These are phyloP conservation scores for Sus scrofa DNA, from an alignment of 2,113 vertebrate species.

Conservation along the genomic window DNA sequence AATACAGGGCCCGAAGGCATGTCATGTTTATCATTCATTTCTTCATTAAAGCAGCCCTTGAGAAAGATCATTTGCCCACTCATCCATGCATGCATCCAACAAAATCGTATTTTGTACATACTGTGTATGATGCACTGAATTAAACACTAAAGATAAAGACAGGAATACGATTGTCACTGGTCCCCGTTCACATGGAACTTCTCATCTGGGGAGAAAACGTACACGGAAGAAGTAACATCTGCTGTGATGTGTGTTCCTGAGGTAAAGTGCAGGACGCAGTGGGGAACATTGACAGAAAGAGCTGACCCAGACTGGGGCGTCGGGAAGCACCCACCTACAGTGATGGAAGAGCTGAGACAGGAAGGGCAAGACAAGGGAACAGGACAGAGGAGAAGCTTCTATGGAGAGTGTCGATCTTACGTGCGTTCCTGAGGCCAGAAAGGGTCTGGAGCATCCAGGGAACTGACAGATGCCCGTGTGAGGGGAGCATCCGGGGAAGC, in stretches of 20 bases:
- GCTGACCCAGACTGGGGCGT: not conserved
- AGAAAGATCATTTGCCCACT: not conserved
- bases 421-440: not conserved
- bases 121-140: fast-evolving
- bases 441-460: not conserved
- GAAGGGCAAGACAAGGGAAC: not conserved
- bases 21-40: not conserved
- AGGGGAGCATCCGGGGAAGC: not conserved
- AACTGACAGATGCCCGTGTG: not conserved
- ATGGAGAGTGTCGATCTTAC: fast-evolving
- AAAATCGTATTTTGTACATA: not conserved
- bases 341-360: fast-evolving
- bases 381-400: not conserved
- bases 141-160: not conserved
- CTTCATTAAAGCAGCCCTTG: not conserved
- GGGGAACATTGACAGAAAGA: not conserved
- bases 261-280: fast-evolving
- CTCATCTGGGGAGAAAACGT: not conserved
- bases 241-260: fast-evolving
- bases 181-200: not conserved
- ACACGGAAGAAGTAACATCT: no score
- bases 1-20: not conserved
- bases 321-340: not conserved
- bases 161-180: not conserved
- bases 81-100: not conserved